These are phyloP conservation scores for Molanna angustata DNA, from an alignment of 2,888 invertebrate genomes.

Conservation along the genomic window DNA sequence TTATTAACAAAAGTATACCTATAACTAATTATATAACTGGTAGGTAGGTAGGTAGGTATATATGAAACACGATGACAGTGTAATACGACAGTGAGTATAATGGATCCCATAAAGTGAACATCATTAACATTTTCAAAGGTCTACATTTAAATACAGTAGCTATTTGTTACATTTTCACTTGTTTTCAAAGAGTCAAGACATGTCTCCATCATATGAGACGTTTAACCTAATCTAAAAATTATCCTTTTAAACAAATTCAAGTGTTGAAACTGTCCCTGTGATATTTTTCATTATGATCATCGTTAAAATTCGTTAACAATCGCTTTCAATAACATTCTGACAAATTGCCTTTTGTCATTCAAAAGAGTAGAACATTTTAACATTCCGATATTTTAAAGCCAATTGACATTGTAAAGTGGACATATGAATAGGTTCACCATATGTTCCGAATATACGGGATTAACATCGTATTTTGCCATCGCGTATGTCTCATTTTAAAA, in stretches of 20 bases:
- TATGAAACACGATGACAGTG: background rate
- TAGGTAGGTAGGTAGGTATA: background rate
- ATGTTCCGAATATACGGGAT: too few relatives aligned
- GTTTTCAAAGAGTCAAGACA: background rate
- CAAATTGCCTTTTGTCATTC: too few relatives aligned
- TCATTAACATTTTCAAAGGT: slow-evolving; percentile 3
- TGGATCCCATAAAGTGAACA: background rate
- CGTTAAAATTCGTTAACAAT: too few relatives aligned
- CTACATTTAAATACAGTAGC: slow-evolving; percentile 30
- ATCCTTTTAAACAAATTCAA: slow-evolving; percentile 10
- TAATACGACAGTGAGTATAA: background rate
- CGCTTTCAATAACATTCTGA: too few relatives aligned
- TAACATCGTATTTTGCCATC: too few relatives aligned
- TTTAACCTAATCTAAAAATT: slow-evolving; percentile 15
- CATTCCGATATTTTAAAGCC: too few relatives aligned
- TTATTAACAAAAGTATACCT: background rate
- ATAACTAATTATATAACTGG: background rate
- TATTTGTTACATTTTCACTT: slow-evolving; percentile 21
- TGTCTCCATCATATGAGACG: background rate
- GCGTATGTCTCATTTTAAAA: too few relatives aligned
- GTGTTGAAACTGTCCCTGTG: background rate
- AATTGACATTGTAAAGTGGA: too few relatives aligned
- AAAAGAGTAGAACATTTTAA: too few relatives aligned
- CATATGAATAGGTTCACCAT: too few relatives aligned
- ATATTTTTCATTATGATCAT: too few relatives aligned